phyloP scores from a whole-genome alignment of 2,797 vertebrate species.

The Pelobates cultripes region DNA sequence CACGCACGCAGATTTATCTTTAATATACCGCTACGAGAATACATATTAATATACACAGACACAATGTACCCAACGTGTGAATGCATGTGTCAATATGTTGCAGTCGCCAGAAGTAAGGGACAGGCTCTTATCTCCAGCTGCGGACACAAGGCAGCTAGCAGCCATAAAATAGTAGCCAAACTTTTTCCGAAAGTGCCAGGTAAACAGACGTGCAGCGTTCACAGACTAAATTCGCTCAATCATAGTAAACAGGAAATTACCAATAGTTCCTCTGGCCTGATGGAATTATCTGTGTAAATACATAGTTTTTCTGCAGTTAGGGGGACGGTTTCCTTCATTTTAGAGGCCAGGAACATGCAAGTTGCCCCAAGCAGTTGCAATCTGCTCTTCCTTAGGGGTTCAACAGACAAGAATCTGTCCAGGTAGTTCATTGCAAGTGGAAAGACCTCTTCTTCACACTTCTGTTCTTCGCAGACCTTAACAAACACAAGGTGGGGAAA shows the following conservation, averaged over 20 bases:
- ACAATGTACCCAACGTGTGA: too few relatives aligned
- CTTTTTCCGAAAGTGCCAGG: not conserved
- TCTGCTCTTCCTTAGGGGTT: slow-evolving; percentile 87
- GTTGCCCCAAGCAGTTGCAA: slow-evolving; percentile 94
- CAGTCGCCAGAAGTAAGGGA: too few relatives aligned
- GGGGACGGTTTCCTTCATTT: slow-evolving; percentile 98
- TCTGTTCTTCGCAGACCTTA: slow-evolving; percentile 97
- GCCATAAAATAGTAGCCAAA: not conserved
- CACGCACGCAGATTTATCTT: not conserved
- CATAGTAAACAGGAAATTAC: slow-evolving; percentile 75
- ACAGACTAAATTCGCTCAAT: slow-evolving; percentile 1
- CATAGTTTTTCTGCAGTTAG: slow-evolving; percentile 95
- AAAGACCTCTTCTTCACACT: slow-evolving; percentile 98
- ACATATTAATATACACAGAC: too few relatives aligned
- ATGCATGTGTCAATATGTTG: too few relatives aligned
- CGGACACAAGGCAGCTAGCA: not conserved
- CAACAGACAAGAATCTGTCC: slow-evolving; percentile 95
- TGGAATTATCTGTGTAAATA: slow-evolving; percentile 97
- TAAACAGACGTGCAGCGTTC: slow-evolving; percentile 13
- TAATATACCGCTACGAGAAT: too few relatives aligned
- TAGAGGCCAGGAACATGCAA: slow-evolving; percentile 98
- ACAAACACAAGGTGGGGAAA: not conserved
- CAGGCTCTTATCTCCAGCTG: not conserved
- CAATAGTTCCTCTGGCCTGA: slow-evolving; percentile 90
- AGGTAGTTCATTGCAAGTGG: slow-evolving; percentile 98